Evolutionary conservation across 2,888 invertebrate genomes (phyloP).

Genomic region (Hemicrepidius hirtus): DNA sequence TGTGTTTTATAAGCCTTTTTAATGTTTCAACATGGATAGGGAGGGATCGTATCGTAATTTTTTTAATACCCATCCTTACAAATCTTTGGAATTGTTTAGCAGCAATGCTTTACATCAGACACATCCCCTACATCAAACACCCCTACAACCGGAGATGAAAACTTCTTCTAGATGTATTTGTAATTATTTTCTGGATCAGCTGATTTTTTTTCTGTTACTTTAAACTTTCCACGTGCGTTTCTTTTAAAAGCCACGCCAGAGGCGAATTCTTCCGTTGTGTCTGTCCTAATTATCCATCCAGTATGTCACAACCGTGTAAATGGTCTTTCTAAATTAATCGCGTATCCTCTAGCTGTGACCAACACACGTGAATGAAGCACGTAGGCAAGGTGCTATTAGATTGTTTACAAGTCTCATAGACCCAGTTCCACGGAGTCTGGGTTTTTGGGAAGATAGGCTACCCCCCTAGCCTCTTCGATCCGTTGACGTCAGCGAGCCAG

Average conservation of each 20-base stretch:
- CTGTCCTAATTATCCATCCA: not conserved
- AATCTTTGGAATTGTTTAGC: too few relatives aligned
- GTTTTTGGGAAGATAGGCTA: conserved; percentile 34
- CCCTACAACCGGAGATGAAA: too few relatives aligned
- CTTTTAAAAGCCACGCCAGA: not conserved
- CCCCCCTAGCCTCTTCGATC: conserved; percentile 52
- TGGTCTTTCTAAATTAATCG: conserved; percentile 13
- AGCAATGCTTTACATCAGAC: too few relatives aligned
- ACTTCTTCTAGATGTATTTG: too few relatives aligned
- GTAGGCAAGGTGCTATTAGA: conserved; percentile 32
- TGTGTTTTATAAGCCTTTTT: too few relatives aligned
- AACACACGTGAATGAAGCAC: conserved; percentile 29
- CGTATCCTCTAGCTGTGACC: conserved; percentile 23
- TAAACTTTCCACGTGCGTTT: not conserved
- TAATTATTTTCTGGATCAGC: too few relatives aligned
- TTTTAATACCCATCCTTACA: too few relatives aligned
- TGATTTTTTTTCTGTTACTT: too few relatives aligned
- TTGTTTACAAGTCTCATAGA: conserved; percentile 42
- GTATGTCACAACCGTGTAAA: not conserved
- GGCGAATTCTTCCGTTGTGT: not conserved
- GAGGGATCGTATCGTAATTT: too few relatives aligned
- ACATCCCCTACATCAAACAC: too few relatives aligned
- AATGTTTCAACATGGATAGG: too few relatives aligned
- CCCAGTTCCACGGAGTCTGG: conserved; percentile 34
- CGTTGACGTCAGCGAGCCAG: conserved; percentile 58